Evolutionary conservation across 2,888 invertebrate species (phyloP).

Genomic region (Aphodius sticticus): DNA sequence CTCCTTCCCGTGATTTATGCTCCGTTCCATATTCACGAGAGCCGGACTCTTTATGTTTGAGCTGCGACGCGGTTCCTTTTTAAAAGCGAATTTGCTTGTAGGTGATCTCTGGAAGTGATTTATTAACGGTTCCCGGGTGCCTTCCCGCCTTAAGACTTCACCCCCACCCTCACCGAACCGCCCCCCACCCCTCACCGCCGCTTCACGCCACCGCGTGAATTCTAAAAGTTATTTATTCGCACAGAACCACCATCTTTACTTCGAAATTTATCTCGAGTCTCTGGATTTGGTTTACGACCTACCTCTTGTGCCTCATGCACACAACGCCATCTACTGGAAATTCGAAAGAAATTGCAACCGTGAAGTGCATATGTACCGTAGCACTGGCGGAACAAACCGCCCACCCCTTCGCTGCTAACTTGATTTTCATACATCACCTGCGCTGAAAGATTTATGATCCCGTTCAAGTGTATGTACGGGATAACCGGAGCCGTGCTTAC

Average conservation of each 20-base stretch:
- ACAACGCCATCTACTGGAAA: conserved; percentile 34
- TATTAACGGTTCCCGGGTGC: conserved; percentile 45
- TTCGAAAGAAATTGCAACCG: conserved; percentile 43
- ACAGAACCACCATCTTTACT: conserved; percentile 35
- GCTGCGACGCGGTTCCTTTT: conserved; percentile 47
- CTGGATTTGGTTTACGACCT: conserved; percentile 44
- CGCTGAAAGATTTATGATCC: conserved; percentile 7
- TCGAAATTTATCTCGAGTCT: conserved; percentile 40
- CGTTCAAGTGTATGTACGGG: neutral
- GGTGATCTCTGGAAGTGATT: conserved; percentile 53
- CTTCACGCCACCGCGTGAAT: conserved; percentile 43
- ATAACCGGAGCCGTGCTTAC: neutral
- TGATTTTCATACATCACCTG: conserved; percentile 22
- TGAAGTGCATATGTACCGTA: conserved; percentile 31
- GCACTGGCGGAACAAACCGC: neutral
- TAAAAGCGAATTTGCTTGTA: conserved; percentile 53
- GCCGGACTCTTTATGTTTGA: conserved; percentile 47
- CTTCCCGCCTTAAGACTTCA: conserved; percentile 40
- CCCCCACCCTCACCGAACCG: neutral
- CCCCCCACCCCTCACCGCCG: neutral
- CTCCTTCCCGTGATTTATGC: conserved; percentile 49
- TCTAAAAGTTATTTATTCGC: conserved; percentile 47
- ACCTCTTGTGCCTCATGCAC: conserved; percentile 25
- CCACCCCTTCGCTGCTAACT: conserved; percentile 16
- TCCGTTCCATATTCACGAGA: conserved; percentile 50